Evolutionary conservation across 2,113 vertebrate genomes (phyloP), one percentile per base, ranked within the genome.

Genomic region (Caranx melampygus): DNA sequence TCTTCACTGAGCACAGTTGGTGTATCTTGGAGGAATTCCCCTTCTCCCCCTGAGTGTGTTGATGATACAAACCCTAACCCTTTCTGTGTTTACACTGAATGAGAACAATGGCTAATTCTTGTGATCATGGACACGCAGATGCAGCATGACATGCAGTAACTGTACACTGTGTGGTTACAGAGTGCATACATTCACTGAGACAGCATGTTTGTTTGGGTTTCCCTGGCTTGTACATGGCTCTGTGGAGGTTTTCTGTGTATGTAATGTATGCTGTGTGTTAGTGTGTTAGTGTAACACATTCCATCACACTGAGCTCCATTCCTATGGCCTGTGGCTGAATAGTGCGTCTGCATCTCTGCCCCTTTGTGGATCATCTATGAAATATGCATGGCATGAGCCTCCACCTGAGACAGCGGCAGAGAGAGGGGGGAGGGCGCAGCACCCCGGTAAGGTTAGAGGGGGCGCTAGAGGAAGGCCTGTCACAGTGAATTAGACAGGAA

Each of bases 381-480:
- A 93, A 93, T 89, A 93, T 93, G 91, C 88, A 89, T 83, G 83
- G 82, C 75, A 87, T 87, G 88, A 90, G 71, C 55, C 51, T 65
- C 65, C 72, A 89, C 80, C 75, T 78, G 78, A 81, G 70, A 84
- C 35, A 65, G 65, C 4, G 13, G 18, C 18, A 47, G 21, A 31
- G 64, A 20, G 11, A 47, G 6, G 33, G 47, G 21, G 37, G 3
- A 16, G 42, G 72, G 35, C 1, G 63, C 64, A 76, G 54, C 18
- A 58, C 33, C 60, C 26, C 47, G 57, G 49, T 37, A 49, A 87
- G 87, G 85, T 88, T 84, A 76, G 44, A 65, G 65, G 82, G 78
- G 84, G 75, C 40, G 72, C 78, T 78, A 64, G 47, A 87, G 78
- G 83, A 74, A 55, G 62, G 75, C 52, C 76, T 78, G 79, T 87